Base-by-base conservation (phyloP, 2,113 vertebrate species). In the Potamarius usumacintae region DNA sequence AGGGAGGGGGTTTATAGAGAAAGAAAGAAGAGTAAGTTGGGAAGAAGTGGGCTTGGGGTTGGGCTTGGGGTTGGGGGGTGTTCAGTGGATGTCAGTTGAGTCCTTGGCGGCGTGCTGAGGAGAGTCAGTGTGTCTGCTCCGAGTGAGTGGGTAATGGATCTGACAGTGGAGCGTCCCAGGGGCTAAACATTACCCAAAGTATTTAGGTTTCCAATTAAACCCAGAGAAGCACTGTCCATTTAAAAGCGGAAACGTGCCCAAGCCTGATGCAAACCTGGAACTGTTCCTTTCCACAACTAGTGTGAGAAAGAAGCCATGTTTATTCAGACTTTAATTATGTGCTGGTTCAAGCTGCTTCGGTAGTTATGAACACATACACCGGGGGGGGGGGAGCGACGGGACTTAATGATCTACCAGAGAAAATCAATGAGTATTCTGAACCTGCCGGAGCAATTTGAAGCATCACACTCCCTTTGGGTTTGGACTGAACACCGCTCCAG, bases 151-250 rank as follows among this genome's bases (percentile, higher is more conserved):
- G 97, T 96, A 97, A 96, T 95, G 97, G 97, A 98, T 96, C 96
- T 96, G 96, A 95, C 93, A 96, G 96, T 94, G 95, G 93, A 77
- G 96, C 97, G 96, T 98, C 97, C 97, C 98, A 92, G 60, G 79
- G 96, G 97, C 94, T 94, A 92, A 92, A 94, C 96, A 93, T 96
- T 97, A 97, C 96, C 94, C 96, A 96, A 96, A 96, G 95, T 98
- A 96, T 98, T 99, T 97, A 97, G 96, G 96, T 96, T 97, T 96
- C 96, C 97, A 98, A 99, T 98, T 98, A 97, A 97, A 96, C 92
- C 85, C 25, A 9, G 82, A 94, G 96, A 95, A 95, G 94, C 95
- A 95, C 90, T 83, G 89, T 91, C 93, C 90, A 93, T 91, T 90
- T 63, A 48, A 62, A 63, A 27, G 58, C 9, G 50, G 67, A 90